A percentile compares a stretch with the other conserved stretches of the same genome.
Conservation (phyloP, 2,888 invertebrate species). For the Heliconius hortense region DNA sequence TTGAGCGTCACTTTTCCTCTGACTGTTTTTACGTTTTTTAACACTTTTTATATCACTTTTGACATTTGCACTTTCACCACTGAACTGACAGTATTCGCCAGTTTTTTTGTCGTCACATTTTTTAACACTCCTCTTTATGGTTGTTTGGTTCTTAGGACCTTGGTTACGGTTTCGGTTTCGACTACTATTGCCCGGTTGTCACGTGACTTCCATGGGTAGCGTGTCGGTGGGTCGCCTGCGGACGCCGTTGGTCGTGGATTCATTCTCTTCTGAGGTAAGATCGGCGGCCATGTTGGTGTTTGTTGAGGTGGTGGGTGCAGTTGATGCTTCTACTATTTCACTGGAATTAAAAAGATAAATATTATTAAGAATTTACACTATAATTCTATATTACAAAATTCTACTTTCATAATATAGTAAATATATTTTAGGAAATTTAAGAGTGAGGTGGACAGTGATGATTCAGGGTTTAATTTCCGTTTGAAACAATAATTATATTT, state of each 20-base stretch:
- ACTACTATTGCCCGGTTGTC: slow-evolving; percentile 53
- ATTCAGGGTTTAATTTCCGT: too few relatives aligned
- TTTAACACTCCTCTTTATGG: slow-evolving; percentile 24
- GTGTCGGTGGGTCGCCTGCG: slow-evolving; percentile 59
- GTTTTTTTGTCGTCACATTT: not conserved
- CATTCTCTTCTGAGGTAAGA: slow-evolving; percentile 44
- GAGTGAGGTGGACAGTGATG: too few relatives aligned
- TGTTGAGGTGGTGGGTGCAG: slow-evolving; percentile 50
- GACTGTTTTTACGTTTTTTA: slow-evolving; percentile 1
- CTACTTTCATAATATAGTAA: too few relatives aligned
- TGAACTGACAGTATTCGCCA: not conserved
- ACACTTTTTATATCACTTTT: slow-evolving; percentile 7
- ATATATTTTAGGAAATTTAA: too few relatives aligned
- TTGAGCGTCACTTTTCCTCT: slow-evolving; percentile 14
- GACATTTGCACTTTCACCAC: slow-evolving; percentile 3
- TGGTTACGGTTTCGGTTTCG: slow-evolving; percentile 23
- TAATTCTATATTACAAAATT: not conserved
- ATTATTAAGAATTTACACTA: not conserved
- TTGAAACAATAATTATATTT: too few relatives aligned
- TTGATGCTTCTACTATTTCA: slow-evolving; percentile 59
- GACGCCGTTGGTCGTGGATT: slow-evolving; percentile 52
- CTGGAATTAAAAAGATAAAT: slow-evolving; percentile 46
- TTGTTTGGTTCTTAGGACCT: slow-evolving; percentile 8
- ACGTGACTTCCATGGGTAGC: slow-evolving; percentile 78
- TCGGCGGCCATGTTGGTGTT: slow-evolving; percentile 38